These are phyloP conservation scores for Drosophila prolongata DNA, from an alignment of 2,888 invertebrate species.

Conservation along the genomic window DNA sequence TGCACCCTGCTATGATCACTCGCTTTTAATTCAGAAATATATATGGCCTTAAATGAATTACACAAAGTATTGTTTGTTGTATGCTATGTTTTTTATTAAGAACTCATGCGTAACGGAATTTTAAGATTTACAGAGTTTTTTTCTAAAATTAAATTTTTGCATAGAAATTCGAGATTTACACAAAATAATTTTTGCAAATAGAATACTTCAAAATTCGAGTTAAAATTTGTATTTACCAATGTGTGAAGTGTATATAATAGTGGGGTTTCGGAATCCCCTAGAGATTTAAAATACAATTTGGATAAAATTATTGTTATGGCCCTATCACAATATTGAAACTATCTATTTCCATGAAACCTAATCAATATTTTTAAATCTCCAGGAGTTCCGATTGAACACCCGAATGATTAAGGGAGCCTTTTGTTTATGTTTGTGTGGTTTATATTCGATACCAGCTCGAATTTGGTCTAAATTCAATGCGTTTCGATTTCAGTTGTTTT, in stretches of 20 bases:
- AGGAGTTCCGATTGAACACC: background rate
- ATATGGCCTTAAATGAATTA: background rate
- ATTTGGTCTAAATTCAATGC: constrained; percentile 77
- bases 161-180: constrained; percentile 44
- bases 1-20: background rate
- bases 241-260: constrained; percentile 1
- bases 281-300: constrained; percentile 15
- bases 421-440: constrained; percentile 26
- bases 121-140: background rate
- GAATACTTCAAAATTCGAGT: constrained; percentile 54
- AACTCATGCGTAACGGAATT: constrained; percentile 13
- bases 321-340: constrained; percentile 24
- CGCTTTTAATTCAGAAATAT: background rate
- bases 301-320: constrained; percentile 1
- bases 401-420: constrained; percentile 14
- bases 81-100: constrained; percentile 17
- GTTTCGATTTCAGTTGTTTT: constrained; percentile 53
- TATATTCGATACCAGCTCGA: constrained; percentile 82
- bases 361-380: constrained; percentile 10
- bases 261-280: background rate
- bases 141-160: constrained; percentile 8
- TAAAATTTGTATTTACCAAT: constrained; percentile 25
- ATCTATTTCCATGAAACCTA: constrained; percentile 1
- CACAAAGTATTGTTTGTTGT: background rate
- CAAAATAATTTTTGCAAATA: constrained; percentile 11